These are phyloP conservation scores for Pachliopta kotzebuea DNA, from an alignment of 2,888 invertebrate species.

Conservation along the genomic window DNA sequence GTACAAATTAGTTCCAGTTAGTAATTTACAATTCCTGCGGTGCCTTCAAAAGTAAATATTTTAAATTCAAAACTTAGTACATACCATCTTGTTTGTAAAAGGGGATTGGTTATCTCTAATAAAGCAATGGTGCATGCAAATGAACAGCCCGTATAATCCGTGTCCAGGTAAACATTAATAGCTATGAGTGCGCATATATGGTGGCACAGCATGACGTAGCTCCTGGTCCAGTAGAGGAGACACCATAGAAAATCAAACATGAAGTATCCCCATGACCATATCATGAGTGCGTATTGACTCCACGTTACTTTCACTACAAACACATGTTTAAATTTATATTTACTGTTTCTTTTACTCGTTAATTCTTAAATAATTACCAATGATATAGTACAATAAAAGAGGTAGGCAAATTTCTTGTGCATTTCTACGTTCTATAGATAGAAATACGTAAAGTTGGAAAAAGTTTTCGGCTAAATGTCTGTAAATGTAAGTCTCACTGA, in stretches of 20 bases:
- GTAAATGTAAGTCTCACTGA: too few relatives aligned
- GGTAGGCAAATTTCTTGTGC: neutral
- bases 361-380: neutral
- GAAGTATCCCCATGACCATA: conserved; percentile 83
- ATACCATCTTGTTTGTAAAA: conserved; percentile 82
- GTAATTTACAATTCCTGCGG: too few relatives aligned
- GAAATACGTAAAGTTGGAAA: too few relatives aligned
- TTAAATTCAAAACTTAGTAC: neutral
- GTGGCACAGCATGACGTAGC: conserved; percentile 76
- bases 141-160: conserved; percentile 72
- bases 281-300: conserved; percentile 68
- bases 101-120: conserved; percentile 82
- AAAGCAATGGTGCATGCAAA: conserved; percentile 77
- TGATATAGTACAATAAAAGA: too few relatives aligned
- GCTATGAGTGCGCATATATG: conserved; percentile 75
- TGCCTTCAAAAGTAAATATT: neutral
- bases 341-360: too few relatives aligned
- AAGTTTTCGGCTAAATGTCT: too few relatives aligned
- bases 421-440: neutral
- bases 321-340: neutral
- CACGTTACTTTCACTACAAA: conserved; percentile 51
- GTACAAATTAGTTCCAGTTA: too few relatives aligned
- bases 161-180: conserved; percentile 73
- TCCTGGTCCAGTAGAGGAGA: conserved; percentile 71
- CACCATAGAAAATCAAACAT: conserved; percentile 82